Evolutionary conservation across 2,888 invertebrate genomes (phyloP).

Genomic region (Drosophila formosana): DNA sequence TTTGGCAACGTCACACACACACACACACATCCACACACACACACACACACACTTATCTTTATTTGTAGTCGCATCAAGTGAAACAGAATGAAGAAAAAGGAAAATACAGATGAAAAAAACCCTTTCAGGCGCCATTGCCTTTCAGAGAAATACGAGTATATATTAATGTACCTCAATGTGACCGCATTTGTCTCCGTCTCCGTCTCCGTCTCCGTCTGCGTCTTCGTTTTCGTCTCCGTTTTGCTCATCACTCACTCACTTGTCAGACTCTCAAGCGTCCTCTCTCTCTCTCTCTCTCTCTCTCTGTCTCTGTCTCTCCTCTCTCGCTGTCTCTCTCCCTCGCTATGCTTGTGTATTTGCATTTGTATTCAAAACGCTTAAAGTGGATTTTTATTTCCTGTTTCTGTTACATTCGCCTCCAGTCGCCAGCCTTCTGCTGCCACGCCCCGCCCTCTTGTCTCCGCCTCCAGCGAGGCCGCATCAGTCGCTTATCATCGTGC

Average conservation of each 20-base stretch:
- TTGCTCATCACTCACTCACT: conserved; percentile 65
- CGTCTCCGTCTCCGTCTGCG: conserved; percentile 9
- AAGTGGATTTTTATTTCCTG: conserved; percentile 80
- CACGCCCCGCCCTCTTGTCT: not conserved
- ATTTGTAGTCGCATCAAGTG: conserved; percentile 46
- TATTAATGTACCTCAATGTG: conserved; percentile 79
- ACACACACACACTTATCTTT: conserved; percentile 32
- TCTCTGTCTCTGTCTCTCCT: conserved; percentile 13
- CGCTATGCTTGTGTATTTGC: conserved; percentile 56
- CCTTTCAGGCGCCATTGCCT: conserved; percentile 64
- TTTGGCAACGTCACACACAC: conserved; percentile 48
- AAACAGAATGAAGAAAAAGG: conserved; percentile 5
- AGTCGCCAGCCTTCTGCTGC: not conserved
- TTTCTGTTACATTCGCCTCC: conserved; percentile 59
- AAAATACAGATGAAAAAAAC: conserved; percentile 46
- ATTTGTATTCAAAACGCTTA: conserved; percentile 79
- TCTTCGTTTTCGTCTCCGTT: conserved; percentile 25
- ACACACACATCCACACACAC: conserved; percentile 17
- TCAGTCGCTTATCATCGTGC: conserved; percentile 41
- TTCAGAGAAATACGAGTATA: conserved; percentile 48
- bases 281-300: conserved; percentile 7
- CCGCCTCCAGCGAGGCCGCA: not conserved
- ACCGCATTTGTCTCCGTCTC: conserved; percentile 61
- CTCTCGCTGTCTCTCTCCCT: conserved; percentile 14
- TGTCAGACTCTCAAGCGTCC: conserved; percentile 47